phyloP scores from a whole-genome alignment of 2,113 vertebrate genomes.

The Catharus bicknelli region DNA sequence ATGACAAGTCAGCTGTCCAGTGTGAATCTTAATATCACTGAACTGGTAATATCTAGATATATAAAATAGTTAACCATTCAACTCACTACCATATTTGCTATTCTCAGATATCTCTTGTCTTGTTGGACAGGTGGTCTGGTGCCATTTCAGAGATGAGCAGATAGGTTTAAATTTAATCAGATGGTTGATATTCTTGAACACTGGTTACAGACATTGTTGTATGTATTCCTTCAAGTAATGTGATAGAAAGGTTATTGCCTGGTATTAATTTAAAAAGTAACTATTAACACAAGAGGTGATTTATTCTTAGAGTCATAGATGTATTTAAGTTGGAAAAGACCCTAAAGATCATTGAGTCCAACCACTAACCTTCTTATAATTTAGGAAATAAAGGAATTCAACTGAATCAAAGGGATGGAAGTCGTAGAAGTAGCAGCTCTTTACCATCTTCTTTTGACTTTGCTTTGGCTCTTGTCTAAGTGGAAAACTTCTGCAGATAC shows the following conservation, averaged over 20 bases:
- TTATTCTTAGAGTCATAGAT: background rate
- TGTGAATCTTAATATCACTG: background rate
- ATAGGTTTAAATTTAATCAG: background rate
- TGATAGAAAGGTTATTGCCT: background rate
- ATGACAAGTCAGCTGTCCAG: background rate
- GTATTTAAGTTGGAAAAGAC: background rate
- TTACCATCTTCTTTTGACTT: background rate
- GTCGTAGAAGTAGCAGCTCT: background rate
- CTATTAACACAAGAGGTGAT: background rate
- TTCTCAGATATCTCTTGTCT: background rate
- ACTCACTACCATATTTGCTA: background rate
- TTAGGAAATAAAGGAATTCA: background rate
- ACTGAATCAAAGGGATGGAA: background rate
- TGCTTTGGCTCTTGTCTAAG: background rate
- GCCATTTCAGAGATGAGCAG: background rate
- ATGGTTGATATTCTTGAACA: background rate
- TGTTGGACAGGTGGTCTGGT: background rate
- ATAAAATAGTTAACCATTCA: background rate
- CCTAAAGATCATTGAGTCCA: background rate
- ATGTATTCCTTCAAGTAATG: background rate
- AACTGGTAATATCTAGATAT: background rate
- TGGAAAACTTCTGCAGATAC: background rate
- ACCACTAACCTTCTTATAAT: background rate
- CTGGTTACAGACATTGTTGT: background rate
- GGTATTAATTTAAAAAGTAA: background rate